phyloP scores from a whole-genome alignment of 2,888 invertebrate genomes.

The Pollenia labialis region DNA sequence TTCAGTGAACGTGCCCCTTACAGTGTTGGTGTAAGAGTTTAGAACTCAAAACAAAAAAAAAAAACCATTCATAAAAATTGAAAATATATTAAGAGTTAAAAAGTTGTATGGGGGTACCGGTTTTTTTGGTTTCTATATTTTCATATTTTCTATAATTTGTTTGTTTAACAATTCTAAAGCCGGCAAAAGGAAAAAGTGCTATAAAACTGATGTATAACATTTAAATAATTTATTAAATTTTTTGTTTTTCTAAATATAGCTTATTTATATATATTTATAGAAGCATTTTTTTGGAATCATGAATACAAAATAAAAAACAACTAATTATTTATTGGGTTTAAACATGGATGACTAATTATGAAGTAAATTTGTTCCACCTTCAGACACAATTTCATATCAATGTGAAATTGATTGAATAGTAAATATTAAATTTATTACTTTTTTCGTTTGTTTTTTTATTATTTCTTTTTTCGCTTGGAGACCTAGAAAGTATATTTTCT shows the following conservation, averaged over 20 bases:
- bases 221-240: no score
- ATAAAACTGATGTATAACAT: background rate
- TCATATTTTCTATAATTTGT: constrained; percentile 1
- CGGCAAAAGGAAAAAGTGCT: background rate
- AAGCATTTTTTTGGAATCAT: constrained; percentile 41
- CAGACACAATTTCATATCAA: constrained; percentile 70
- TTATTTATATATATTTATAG: constrained; percentile 2
- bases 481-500: constrained; percentile 27
- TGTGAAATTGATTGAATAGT: constrained; percentile 72
- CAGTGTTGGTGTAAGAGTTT: constrained; percentile 40
- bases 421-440: constrained; percentile 30
- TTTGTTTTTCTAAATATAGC: background rate
- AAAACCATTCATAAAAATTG: constrained; percentile 55
- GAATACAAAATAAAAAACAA: background rate
- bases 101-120: constrained; percentile 52
- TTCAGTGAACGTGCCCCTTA: background rate
- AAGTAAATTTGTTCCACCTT: constrained; percentile 67
- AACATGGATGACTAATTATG: constrained; percentile 64
- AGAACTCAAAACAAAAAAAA: constrained; percentile 20
- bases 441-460: constrained; percentile 20
- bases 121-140: constrained; percentile 24
- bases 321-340: constrained; percentile 31
- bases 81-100: constrained; percentile 24
- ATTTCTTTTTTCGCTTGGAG: background rate
- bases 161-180: constrained; percentile 20